phyloP scores from a whole-genome alignment of 2,797 vertebrate genomes.

The Aotus griseimembra region DNA sequence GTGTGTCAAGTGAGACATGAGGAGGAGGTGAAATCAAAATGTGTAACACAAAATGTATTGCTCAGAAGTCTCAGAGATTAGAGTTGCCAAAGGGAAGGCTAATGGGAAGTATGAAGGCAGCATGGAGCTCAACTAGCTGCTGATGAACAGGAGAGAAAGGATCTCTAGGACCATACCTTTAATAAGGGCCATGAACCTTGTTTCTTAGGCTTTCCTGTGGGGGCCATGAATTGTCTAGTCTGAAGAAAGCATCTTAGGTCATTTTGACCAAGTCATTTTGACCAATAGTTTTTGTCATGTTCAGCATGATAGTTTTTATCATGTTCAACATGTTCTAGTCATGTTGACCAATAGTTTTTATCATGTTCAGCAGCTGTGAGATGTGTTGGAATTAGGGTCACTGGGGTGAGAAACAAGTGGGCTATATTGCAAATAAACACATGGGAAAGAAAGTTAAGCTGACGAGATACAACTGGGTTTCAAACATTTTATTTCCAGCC shows the following conservation, averaged over 20 bases:
- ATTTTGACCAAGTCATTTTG: too few relatives aligned
- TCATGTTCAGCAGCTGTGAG: background rate
- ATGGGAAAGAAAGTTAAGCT: background rate
- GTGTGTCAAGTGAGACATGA: background rate
- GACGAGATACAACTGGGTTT: background rate
- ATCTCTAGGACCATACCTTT: background rate
- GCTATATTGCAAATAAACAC: background rate
- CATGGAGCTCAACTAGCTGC: rapidly evolving
- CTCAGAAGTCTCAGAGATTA: background rate
- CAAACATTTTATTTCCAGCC: background rate
- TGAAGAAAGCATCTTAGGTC: background rate
- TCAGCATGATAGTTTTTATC: too few relatives aligned
- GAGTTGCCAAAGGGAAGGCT: background rate
- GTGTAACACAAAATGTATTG: background rate
- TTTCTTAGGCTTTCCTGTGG: background rate
- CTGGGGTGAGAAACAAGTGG: background rate
- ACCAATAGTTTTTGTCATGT: background rate
- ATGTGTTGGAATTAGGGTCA: background rate
- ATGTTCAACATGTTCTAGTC: too few relatives aligned
- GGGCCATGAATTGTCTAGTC: background rate
- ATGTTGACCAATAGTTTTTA: background rate
- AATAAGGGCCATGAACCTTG: background rate
- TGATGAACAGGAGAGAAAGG: background rate
- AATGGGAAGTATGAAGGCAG: background rate
- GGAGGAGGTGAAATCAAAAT: background rate